Base-by-base conservation (phyloP, 2,888 invertebrate species). In the Vannuccia rotundouncinata region DNA sequence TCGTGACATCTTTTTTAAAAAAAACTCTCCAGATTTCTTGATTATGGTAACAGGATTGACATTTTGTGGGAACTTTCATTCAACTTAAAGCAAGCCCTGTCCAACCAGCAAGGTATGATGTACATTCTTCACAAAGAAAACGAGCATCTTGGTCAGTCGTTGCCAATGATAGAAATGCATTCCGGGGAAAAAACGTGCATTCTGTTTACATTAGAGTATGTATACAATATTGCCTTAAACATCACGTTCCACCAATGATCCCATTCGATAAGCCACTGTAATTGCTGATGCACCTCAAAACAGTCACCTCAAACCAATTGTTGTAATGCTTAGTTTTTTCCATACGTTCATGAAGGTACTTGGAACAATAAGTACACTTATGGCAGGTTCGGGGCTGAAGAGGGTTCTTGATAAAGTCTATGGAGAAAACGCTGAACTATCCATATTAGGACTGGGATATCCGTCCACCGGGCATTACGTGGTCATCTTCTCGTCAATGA, bases 271-370 rank as follows among this genome's bases (percentile, higher is more conserved):
- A 22, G 17, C 22, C 31, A 31, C 25, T 29, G 31, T 78, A 22
- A 78, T 74, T 22, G 31, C 25, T 30, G 31, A 82, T 76, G 29
- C 82, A 22, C 60, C 76, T n/a, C n/a, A 82, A 17, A 82, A 45
- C 79, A 77, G 79, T 77, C 59, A 82, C 73, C 82, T 81, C 13
- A 81, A 81, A 78, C 10, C 60, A n/a, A 31, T 74, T 66, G 73
- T 78, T 75, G 30, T 78, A 74, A 75, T 78, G 78, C 78, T 78
- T 78, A 73, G 78, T 22, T 75, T 73, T 31, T 78, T 78, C 73
- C 78, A 78, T 74, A 78, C 78, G 45, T 78, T 78, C 73, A 78
- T 78, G 78, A 78, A 74, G 13, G 60, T 78, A 27, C 73, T 75
- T n/a, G 78, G 78, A n/a, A 73, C 78, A 75, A 78, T 78, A 29